phyloP scores from a whole-genome alignment of 2,113 vertebrate species.

The Irena cyanogastra region DNA sequence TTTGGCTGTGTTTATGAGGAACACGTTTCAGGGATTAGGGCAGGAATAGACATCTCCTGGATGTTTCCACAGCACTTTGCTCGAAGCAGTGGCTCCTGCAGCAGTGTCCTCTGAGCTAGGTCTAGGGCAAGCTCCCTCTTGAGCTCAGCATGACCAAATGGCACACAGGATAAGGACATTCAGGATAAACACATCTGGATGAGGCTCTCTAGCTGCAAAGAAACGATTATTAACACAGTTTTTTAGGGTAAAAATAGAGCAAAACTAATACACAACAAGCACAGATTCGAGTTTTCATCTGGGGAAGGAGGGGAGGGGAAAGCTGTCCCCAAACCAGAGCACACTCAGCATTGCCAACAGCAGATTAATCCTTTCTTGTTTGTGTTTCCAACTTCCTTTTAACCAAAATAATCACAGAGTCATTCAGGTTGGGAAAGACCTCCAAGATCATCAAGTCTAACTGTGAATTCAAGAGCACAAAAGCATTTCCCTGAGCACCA shows the following conservation, averaged over 20 bases:
- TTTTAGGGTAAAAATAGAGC: background rate
- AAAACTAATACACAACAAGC: background rate
- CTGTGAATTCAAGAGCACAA: background rate
- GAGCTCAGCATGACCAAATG: background rate
- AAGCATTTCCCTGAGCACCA: background rate
- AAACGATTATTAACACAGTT: background rate
- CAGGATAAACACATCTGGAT: slow-evolving; percentile 18
- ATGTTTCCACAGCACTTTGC: background rate
- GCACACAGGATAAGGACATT: background rate
- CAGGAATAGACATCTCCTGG: background rate
- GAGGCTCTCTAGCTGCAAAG: background rate
- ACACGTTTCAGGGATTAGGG: background rate
- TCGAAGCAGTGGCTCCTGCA: background rate
- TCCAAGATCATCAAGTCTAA: background rate
- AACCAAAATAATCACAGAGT: background rate
- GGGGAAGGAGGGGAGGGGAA: background rate
- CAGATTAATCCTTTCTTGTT: background rate
- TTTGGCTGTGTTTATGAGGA: background rate
- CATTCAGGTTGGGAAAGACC: background rate
- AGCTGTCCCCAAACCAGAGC: background rate
- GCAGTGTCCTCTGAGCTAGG: background rate
- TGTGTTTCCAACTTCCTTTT: background rate
- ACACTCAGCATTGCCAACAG: background rate
- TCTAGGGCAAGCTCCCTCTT: background rate
- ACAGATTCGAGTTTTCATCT: background rate